Percentiles rank a stretch among this genome's conserved stretches.
Conservation (phyloP, 2,113 vertebrate genomes). For the Ctenodactylus gundi region DNA sequence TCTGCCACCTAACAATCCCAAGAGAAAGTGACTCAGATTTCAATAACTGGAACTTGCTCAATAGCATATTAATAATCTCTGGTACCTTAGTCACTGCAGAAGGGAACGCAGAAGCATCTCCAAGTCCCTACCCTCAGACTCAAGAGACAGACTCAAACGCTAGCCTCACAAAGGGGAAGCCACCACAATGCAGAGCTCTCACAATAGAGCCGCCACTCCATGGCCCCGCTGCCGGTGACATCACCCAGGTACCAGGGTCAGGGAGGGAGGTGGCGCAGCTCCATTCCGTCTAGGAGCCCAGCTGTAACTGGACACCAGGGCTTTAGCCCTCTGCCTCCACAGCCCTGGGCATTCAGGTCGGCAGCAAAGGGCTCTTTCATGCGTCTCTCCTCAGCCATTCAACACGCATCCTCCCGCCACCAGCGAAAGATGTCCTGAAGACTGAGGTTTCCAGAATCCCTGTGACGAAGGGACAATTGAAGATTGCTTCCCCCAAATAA, state of each 20-base stretch:
- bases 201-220: not conserved
- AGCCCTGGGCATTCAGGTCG: not conserved
- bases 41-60: not conserved
- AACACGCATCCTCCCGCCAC: not conserved
- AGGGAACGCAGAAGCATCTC: not conserved
- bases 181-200: not conserved
- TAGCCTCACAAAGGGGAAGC: not conserved
- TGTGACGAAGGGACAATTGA: not conserved
- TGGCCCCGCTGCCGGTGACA: conserved; percentile 36
- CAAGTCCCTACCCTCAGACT: not conserved
- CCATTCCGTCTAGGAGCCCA: not conserved
- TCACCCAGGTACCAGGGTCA: conserved; percentile 51
- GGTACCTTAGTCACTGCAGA: not conserved
- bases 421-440: not conserved
- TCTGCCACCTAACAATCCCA: not conserved
- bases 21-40: conserved; percentile 28
- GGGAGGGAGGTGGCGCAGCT: not conserved
- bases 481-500: not conserved
- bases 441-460: not conserved
- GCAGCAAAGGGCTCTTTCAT: conserved; percentile 58
- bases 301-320: conserved; percentile 54
- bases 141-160: not conserved
- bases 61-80: not conserved
- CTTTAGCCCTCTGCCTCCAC: conserved; percentile 3
- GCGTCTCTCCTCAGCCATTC: not conserved